Evolutionary conservation across 2,888 invertebrate genomes (phyloP).

Genomic region (Phytoseiulus persimilis): DNA sequence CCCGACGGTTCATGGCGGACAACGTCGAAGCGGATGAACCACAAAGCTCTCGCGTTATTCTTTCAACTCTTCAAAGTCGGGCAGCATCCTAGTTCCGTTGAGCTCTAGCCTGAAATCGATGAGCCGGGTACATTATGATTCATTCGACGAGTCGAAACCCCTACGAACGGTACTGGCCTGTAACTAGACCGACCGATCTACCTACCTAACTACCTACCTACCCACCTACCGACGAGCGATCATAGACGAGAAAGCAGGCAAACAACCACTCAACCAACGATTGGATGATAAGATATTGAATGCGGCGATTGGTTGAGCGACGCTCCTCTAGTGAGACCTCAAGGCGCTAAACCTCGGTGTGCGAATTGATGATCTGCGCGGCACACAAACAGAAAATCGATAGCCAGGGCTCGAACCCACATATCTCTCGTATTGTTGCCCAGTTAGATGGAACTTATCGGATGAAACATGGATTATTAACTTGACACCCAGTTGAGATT

Average conservation of each 20-base stretch:
- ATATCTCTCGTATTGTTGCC: constrained; percentile 21
- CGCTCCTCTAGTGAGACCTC: neutral
- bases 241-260: neutral
- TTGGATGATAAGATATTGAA: neutral
- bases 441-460: constrained; percentile 17
- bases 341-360: neutral
- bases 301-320: neutral
- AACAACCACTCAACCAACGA: neutral
- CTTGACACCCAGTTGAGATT: neutral
- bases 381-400: neutral
- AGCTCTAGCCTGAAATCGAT: constrained; percentile 15
- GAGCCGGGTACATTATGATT: neutral
- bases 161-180: neutral
- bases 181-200: neutral
- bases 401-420: neutral
- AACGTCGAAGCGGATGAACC: neutral
- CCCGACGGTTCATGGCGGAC: neutral
- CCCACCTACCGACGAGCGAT: neutral
- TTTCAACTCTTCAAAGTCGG: neutral
- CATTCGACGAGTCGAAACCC: neutral
- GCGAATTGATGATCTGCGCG: neutral
- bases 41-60: neutral
- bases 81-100: constrained; percentile 34
- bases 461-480: neutral
- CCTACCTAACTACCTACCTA: no score